These are phyloP conservation scores for Umimayanthus chanpuru DNA, from an alignment of 92 coral and sea anemone genomes.

Conservation along the genomic window DNA sequence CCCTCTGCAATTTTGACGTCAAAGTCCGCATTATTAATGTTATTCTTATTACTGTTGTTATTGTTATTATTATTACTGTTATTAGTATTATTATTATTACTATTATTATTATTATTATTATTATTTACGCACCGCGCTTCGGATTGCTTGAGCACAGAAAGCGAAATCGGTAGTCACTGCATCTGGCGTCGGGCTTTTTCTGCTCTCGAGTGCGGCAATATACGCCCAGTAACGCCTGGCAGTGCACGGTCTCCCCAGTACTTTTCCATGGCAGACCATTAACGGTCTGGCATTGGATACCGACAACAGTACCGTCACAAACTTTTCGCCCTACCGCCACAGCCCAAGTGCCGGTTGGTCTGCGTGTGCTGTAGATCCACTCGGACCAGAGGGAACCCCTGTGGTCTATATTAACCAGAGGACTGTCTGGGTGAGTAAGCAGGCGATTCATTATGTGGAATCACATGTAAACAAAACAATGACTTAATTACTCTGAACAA, in stretches of 20 bases:
- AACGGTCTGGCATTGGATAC: conserved; percentile 78
- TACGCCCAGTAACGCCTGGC: conserved; percentile 83
- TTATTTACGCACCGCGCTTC: conserved; percentile 60
- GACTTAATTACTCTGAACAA: too few relatives aligned
- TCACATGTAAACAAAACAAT: too few relatives aligned
- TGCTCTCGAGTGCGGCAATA: conserved; percentile 93
- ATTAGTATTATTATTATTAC: background rate
- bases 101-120: background rate
- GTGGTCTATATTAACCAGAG: conserved; percentile 35
- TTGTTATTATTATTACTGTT: background rate
- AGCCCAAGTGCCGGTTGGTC: conserved; percentile 94
- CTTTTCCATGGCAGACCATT: conserved; percentile 70
- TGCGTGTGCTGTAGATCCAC: conserved; percentile 83
- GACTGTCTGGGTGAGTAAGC: conserved; percentile 27
- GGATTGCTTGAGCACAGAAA: conserved; percentile 75
- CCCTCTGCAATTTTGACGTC: too few relatives aligned
- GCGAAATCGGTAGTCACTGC: conserved; percentile 90
- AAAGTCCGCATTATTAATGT: too few relatives aligned
- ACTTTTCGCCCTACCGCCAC: conserved; percentile 61
- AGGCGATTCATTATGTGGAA: background rate
- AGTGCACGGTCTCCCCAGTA: conserved; percentile 74
- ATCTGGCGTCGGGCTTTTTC: conserved; percentile 40
- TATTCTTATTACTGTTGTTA: too few relatives aligned
- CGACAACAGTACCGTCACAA: conserved; percentile 70
- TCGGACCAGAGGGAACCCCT: conserved; percentile 63